phyloP scores from a whole-genome alignment of 2,113 vertebrate genomes.

The Sylvietta virens region DNA sequence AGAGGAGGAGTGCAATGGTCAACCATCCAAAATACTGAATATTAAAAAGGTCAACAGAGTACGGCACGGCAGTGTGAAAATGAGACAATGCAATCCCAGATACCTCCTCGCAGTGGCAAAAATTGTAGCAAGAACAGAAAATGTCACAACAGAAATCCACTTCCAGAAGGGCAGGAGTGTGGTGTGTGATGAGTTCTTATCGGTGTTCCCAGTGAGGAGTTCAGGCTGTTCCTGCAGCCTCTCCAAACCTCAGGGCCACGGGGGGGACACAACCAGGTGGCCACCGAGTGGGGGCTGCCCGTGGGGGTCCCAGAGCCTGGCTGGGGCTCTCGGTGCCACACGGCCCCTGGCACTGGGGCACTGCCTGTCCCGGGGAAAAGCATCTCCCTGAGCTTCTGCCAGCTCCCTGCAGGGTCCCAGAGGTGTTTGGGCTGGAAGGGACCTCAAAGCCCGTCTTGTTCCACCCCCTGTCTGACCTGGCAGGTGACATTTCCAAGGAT shows the following conservation, averaged over 20 bases:
- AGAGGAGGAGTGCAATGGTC: conserved; percentile 61
- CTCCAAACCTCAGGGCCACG: neutral
- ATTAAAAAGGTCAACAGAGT: conserved; percentile 74
- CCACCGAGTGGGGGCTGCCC: neutral
- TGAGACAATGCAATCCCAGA: conserved; percentile 51
- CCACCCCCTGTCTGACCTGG: neutral
- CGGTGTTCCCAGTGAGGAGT: neutral
- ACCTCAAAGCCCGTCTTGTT: neutral
- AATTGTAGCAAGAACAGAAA: conserved; percentile 59
- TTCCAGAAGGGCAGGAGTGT: neutral
- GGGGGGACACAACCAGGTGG: fast-evolving
- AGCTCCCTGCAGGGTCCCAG: fast-evolving
- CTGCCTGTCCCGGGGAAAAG: fast-evolving
- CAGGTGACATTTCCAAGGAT: neutral
- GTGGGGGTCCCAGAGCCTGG: too few species aligned
- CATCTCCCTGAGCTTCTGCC: neutral
- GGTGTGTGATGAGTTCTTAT: neutral
- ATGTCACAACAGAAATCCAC: conserved; percentile 63
- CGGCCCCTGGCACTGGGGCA: neutral
- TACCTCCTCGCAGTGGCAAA: conserved; percentile 38
- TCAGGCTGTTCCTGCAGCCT: neutral
- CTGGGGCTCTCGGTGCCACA: fast-evolving
- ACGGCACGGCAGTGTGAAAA: conserved; percentile 39
- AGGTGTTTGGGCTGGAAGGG: neutral
- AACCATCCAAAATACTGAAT: conserved; percentile 65